Conservation (phyloP, 2,797 vertebrate genomes). For the Odontamblyopus rebecca region DNA sequence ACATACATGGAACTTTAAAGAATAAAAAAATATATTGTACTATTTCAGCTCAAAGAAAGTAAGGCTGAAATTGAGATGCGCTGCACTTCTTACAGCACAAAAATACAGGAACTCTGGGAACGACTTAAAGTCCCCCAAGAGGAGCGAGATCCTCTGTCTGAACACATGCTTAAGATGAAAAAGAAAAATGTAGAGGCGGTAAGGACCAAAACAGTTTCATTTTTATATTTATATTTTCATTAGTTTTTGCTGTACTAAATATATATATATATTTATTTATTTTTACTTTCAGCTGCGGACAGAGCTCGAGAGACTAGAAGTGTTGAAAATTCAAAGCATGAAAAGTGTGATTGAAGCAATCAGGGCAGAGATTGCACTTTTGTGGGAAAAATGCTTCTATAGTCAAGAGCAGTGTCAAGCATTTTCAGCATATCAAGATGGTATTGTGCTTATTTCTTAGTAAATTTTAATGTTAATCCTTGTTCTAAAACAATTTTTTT, state of each 20-base stretch:
- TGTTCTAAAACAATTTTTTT: not conserved
- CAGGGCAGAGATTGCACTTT: conserved; percentile 79
- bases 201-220: conserved; percentile 54
- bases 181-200: conserved; percentile 82
- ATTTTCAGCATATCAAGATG: conserved; percentile 77
- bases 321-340: conserved; percentile 88
- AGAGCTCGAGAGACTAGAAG: conserved; percentile 82
- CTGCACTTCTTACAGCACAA: conserved; percentile 76
- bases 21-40: not conserved
- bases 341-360: conserved; percentile 78
- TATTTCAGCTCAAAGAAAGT: conserved; percentile 79
- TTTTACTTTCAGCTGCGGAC: conserved; percentile 67
- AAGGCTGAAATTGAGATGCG: conserved; percentile 77
- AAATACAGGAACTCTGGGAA: conserved; percentile 86
- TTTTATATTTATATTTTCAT: not conserved
- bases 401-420: conserved; percentile 81
- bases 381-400: conserved; percentile 91
- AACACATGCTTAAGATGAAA: conserved; percentile 76
- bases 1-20: not conserved
- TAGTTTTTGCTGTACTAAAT: not conserved
- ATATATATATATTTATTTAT: not conserved
- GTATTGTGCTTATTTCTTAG: conserved; percentile 26
- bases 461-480: not conserved
- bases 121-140: conserved; percentile 81
- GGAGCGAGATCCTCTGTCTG: conserved; percentile 76